These are phyloP conservation scores for Patiria pectinifera DNA, from an alignment of 53 echinoderm and acorn worm genomes.

Conservation along the genomic window DNA sequence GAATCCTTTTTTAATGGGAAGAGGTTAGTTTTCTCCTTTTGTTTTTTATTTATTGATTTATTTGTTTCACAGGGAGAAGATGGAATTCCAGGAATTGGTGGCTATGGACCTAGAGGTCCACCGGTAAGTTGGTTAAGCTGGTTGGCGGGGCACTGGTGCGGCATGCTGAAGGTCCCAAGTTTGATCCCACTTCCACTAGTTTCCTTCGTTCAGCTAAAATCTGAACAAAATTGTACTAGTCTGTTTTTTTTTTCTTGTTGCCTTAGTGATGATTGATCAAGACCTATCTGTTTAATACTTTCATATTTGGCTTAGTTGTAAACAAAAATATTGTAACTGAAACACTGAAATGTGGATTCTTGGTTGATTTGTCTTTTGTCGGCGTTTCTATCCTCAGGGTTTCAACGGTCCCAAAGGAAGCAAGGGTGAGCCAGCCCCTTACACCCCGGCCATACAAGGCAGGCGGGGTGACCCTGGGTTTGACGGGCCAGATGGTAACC, in stretches of 20 bases:
- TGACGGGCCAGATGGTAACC: slow-evolving; percentile 16
- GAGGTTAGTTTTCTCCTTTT: no score
- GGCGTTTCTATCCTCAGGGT: neutral
- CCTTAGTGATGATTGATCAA: no score
- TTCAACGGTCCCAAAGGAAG: slow-evolving; percentile 56
- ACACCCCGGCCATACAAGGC: slow-evolving; percentile 28
- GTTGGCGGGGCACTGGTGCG: neutral
- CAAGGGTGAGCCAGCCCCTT: slow-evolving; percentile 64
- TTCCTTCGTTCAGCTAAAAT: no score
- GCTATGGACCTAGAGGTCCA: slow-evolving; percentile 41
- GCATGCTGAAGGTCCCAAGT: neutral
- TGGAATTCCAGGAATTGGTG: slow-evolving; percentile 60
- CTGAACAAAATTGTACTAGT: no score
- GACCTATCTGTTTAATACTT: no score
- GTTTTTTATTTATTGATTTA: neutral
- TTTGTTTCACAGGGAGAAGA: slow-evolving; percentile 56
- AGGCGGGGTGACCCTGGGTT: slow-evolving; percentile 10
- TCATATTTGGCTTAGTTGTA: no score
- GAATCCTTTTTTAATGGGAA: no score
- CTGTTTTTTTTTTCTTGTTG: no score
- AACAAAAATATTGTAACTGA: no score
- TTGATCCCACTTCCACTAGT: no score
- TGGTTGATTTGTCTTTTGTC: neutral
- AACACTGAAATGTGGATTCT: neutral
- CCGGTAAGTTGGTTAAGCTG: neutral